Percentiles rank a stretch among this genome's conserved stretches.
These are phyloP conservation scores for Eilema caniola DNA, from an alignment of 2,888 invertebrate genomes.

Conservation along the genomic window DNA sequence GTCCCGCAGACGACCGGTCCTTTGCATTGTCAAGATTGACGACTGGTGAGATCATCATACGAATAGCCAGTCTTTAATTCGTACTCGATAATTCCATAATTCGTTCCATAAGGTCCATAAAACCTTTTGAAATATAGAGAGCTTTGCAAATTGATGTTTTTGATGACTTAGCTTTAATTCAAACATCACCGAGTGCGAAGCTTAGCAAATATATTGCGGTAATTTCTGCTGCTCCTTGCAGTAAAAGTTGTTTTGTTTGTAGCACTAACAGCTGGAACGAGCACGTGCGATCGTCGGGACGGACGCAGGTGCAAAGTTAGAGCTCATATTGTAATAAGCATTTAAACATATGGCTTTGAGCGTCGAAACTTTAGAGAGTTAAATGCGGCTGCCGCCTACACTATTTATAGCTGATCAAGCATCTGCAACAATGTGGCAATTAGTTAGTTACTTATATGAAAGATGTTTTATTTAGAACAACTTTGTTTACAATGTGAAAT, in stretches of 20 bases:
- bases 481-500: conserved; percentile 45
- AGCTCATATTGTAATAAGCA: conserved; percentile 64
- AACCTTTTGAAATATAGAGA: conserved; percentile 32
- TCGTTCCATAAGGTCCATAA: conserved; percentile 46
- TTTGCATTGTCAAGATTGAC: conserved; percentile 85
- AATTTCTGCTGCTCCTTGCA: conserved; percentile 33
- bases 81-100: conserved; percentile 63
- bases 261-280: conserved; percentile 55
- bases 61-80: conserved; percentile 70
- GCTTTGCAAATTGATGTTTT: conserved; percentile 19
- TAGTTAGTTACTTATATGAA: conserved; percentile 34
- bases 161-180: conserved; percentile 13
- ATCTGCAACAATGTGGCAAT: conserved; percentile 49
- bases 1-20: conserved; percentile 79
- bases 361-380: conserved; percentile 50
- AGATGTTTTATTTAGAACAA: conserved; percentile 39
- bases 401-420: conserved; percentile 51
- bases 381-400: conserved; percentile 48
- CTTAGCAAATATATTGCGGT: conserved; percentile 32
- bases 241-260: conserved; percentile 41
- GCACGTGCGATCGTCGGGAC: conserved; percentile 82
- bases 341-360: conserved; percentile 69
- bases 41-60: conserved; percentile 83
- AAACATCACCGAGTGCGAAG: conserved; percentile 16
- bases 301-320: conserved; percentile 80